Evolutionary conservation across 2,797 vertebrate genomes (phyloP).

Genomic region (Gymnocypris eckloni): DNA sequence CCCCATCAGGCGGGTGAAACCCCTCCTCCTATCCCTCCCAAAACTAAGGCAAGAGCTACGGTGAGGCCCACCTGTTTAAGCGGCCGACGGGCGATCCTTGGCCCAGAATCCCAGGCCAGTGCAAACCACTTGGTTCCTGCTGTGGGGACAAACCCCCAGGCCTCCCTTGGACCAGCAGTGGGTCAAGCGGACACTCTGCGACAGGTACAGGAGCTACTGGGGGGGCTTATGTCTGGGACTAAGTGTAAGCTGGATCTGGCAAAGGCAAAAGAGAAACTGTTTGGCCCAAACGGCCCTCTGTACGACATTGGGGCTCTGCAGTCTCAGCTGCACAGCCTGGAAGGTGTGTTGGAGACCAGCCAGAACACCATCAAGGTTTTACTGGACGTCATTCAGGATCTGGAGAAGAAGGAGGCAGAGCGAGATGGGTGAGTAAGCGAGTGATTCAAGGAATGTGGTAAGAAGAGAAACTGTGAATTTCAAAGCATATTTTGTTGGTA

Average conservation of each 20-base stretch:
- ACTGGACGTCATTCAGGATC: constrained; percentile 90
- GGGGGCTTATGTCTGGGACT: constrained; percentile 82
- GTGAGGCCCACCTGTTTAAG: constrained; percentile 78
- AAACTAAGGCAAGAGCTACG: constrained; percentile 70
- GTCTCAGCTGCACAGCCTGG: constrained; percentile 86
- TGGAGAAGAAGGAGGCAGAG: constrained; percentile 90
- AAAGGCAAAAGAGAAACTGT: constrained; percentile 72
- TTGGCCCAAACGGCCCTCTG: constrained; percentile 73
- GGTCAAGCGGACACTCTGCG: constrained; percentile 76
- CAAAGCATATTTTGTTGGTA: constrained; percentile 12
- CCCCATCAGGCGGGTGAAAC: constrained; percentile 54
- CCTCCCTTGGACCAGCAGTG: constrained; percentile 35
- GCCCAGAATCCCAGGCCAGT: constrained; percentile 71
- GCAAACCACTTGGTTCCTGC: constrained; percentile 58
- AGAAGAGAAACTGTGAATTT: constrained; percentile 5
- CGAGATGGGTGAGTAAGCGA: constrained; percentile 84
- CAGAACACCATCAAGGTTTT: constrained; percentile 90
- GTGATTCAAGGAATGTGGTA: neutral
- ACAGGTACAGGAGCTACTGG: constrained; percentile 83
- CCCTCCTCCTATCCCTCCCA: constrained; percentile 69
- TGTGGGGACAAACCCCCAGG: constrained; percentile 63
- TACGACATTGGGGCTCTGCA: constrained; percentile 81
- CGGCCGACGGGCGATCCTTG: constrained; percentile 67
- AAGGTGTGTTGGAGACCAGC: constrained; percentile 89
- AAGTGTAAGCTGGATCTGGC: constrained; percentile 78